These are phyloP conservation scores for Caracal caracal DNA, from an alignment of 2,113 vertebrate species.

Conservation along the genomic window DNA sequence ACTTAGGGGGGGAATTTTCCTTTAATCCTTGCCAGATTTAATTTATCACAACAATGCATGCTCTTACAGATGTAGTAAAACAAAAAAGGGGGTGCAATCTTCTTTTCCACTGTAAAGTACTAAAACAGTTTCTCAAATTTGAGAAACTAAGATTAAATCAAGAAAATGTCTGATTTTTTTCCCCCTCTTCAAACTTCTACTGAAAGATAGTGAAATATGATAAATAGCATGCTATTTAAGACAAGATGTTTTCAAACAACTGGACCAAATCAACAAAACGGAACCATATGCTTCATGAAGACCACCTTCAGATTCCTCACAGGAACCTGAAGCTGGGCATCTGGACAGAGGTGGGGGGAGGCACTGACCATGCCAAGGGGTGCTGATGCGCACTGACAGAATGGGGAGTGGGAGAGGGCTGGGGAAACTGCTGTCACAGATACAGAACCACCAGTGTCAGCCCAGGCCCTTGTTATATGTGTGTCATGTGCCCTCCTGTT, in stretches of 20 bases:
- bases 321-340: background rate
- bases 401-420: fast-evolving
- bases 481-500: background rate
- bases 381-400: too few species aligned
- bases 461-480: fast-evolving
- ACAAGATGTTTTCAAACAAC: background rate
- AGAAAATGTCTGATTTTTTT: background rate
- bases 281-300: background rate
- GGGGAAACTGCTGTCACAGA: background rate
- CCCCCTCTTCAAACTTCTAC: background rate
- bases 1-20: constrained; percentile 41
- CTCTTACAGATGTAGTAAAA: background rate
- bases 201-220: background rate
- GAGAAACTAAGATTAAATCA: constrained; percentile 44
- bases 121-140: constrained; percentile 54
- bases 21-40: constrained; percentile 56
- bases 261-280: background rate
- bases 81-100: constrained; percentile 11
- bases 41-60: constrained; percentile 12
- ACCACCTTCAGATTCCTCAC: background rate
- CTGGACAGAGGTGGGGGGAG: background rate
- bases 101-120: constrained; percentile 30
- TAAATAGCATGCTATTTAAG: background rate
- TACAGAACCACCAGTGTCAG: fast-evolving
- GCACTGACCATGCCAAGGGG: background rate